Conservation (phyloP, 1,140 invertebrate species). For the Gyrodactylus bullatarudis region DNA sequence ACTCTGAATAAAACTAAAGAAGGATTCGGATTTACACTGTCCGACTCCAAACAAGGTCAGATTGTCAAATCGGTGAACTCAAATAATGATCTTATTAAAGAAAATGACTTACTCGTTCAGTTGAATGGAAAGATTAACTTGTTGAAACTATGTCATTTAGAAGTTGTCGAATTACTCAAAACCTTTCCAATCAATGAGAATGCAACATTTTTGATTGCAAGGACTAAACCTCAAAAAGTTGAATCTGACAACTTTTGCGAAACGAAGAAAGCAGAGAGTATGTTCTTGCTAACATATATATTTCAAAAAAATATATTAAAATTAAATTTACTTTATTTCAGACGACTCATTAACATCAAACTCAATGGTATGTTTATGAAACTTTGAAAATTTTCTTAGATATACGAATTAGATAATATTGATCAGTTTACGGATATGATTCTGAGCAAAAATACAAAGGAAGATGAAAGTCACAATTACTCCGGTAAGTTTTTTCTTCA, state of each 20-base stretch:
- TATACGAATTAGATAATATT: neutral
- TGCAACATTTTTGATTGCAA: neutral
- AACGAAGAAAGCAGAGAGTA: too few relatives aligned
- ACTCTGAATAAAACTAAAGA: neutral
- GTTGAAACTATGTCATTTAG: neutral
- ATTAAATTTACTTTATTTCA: neutral
- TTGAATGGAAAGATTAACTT: neutral
- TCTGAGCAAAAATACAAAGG: too few relatives aligned
- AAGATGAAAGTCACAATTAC: too few relatives aligned
- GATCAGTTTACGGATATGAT: neutral
- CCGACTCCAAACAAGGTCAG: neutral
- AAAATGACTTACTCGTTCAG: neutral
- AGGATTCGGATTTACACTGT: neutral
- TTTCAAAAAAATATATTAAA: neutral
- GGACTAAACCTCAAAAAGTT: neutral
- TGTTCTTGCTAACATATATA: too few relatives aligned
- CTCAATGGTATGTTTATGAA: neutral
- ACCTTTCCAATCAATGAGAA: neutral
- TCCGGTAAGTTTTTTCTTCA: too few relatives aligned
- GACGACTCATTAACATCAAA: neutral
- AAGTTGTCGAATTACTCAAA: neutral
- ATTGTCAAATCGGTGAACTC: neutral
- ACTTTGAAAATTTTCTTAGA: neutral
- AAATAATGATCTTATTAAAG: neutral
- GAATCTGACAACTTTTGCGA: neutral